phyloP scores from a whole-genome alignment of 2,113 vertebrate species.

The Strix uralensis region DNA sequence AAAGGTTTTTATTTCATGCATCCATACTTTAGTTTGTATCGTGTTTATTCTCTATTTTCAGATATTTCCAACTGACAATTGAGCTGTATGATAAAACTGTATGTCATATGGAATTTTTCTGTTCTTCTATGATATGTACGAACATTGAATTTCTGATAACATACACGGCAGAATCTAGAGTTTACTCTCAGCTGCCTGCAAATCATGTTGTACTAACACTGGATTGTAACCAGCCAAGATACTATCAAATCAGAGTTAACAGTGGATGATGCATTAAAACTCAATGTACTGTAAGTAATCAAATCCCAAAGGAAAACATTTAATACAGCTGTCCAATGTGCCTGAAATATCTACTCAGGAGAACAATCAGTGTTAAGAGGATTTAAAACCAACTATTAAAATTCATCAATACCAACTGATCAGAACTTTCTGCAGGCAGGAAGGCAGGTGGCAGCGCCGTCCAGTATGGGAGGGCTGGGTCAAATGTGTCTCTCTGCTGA shows the following conservation, averaged over 20 bases:
- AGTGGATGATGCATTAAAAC: conserved; percentile 25
- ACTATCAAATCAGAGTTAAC: conserved; percentile 1
- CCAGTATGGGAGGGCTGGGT: not conserved
- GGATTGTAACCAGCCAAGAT: not conserved
- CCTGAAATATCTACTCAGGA: not conserved
- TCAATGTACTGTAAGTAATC: conserved; percentile 6
- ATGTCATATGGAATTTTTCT: not conserved
- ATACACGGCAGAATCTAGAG: not conserved
- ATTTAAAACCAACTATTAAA: not conserved
- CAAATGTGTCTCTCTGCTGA: not conserved
- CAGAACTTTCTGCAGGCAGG: not conserved
- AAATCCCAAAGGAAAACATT: conserved; percentile 29
- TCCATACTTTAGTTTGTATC: fast-evolving
- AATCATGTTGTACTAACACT: not conserved
- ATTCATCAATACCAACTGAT: not conserved
- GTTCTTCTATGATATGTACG: not conserved
- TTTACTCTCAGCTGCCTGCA: not conserved
- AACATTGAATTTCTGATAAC: not conserved
- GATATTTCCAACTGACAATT: not conserved
- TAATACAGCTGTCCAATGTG: not conserved
- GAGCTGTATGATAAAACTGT: not conserved
- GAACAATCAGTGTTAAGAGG: conserved; percentile 15
- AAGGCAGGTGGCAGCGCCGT: not conserved
- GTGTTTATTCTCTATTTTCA: not conserved
- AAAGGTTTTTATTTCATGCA: not conserved